Conservation (phyloP, 2,113 vertebrate genomes). For the Hiodon alosoides region DNA sequence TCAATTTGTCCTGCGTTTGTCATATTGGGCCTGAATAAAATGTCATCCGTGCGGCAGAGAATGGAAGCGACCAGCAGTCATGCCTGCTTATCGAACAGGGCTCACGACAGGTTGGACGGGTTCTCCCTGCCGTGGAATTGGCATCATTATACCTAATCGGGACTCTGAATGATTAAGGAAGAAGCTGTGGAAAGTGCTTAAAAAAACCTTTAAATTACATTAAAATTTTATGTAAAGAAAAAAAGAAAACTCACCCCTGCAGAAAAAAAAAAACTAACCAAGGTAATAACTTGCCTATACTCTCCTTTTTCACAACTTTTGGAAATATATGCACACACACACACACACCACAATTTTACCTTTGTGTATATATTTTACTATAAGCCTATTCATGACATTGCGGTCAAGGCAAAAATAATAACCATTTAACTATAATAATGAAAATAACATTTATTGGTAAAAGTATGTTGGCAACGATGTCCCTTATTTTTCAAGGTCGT, state of each 20-base stretch:
- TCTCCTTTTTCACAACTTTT: not conserved
- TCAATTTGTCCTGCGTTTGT: slow-evolving; percentile 70
- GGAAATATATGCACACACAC: not conserved
- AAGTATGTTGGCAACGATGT: too few relatives aligned
- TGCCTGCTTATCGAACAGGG: slow-evolving; percentile 63
- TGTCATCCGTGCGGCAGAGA: slow-evolving; percentile 71
- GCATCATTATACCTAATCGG: slow-evolving; percentile 55
- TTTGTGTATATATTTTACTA: too few relatives aligned
- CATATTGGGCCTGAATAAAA: slow-evolving; percentile 69
- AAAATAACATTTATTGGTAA: too few relatives aligned
- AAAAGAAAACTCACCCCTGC: not conserved
- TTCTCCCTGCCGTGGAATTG: slow-evolving; percentile 55
- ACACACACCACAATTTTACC: not conserved
- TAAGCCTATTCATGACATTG: too few relatives aligned
- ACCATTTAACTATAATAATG: too few relatives aligned
- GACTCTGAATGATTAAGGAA: slow-evolving; percentile 38
- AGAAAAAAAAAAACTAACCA: not conserved
- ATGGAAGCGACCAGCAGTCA: slow-evolving; percentile 44
- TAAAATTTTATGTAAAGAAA: not conserved
- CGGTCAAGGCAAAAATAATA: too few relatives aligned
- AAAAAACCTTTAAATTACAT: slow-evolving; percentile 4
- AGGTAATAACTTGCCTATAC: not conserved
- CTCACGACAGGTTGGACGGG: slow-evolving; percentile 57
- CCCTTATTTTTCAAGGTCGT: too few relatives aligned
- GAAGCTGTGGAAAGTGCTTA: slow-evolving; percentile 30